Evolutionary conservation across 2,113 vertebrate species (phyloP).

Genomic region (Hemicordylus capensis): DNA sequence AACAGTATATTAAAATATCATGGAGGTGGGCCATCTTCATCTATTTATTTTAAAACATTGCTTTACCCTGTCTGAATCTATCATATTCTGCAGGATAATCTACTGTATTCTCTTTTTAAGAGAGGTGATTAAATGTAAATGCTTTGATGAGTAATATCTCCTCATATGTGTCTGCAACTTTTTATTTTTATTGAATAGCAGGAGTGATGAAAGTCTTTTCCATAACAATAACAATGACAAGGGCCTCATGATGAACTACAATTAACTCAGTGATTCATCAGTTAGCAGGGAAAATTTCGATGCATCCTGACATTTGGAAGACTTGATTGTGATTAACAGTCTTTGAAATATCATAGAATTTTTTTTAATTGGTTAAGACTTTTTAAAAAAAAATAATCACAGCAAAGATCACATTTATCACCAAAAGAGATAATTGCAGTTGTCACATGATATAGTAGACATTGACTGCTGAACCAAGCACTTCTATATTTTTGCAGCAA

Average conservation of each 20-base stretch:
- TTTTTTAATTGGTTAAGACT: slow-evolving; percentile 80
- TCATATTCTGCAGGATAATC: slow-evolving; percentile 53
- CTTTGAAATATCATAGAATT: slow-evolving; percentile 84
- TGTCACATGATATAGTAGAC: slow-evolving; percentile 73
- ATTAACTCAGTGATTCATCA: slow-evolving; percentile 83
- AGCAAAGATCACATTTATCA: slow-evolving; percentile 73
- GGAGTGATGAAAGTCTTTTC: slow-evolving; percentile 80
- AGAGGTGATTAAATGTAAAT: slow-evolving; percentile 75
- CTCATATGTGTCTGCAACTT: slow-evolving; percentile 73
- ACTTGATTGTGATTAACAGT: slow-evolving; percentile 82
- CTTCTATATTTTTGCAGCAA: slow-evolving; percentile 44
- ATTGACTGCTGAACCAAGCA: slow-evolving; percentile 60
- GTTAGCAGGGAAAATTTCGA: slow-evolving; percentile 73
- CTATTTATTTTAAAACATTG: slow-evolving; percentile 64
- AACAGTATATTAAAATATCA: slow-evolving; percentile 23
- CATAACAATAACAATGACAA: slow-evolving; percentile 84
- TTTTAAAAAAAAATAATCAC: slow-evolving; percentile 77
- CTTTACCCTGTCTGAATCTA: slow-evolving; percentile 34
- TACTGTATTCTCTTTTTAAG: slow-evolving; percentile 65
- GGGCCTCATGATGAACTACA: slow-evolving; percentile 80
- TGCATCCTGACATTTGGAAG: slow-evolving; percentile 80
- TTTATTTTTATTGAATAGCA: slow-evolving; percentile 73
- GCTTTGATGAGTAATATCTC: slow-evolving; percentile 76
- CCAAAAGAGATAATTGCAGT: slow-evolving; percentile 78
- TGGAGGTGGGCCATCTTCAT: slow-evolving; percentile 4